Conservation (phyloP, 1,140 invertebrate genomes). For the Armadillidium nasatum region DNA sequence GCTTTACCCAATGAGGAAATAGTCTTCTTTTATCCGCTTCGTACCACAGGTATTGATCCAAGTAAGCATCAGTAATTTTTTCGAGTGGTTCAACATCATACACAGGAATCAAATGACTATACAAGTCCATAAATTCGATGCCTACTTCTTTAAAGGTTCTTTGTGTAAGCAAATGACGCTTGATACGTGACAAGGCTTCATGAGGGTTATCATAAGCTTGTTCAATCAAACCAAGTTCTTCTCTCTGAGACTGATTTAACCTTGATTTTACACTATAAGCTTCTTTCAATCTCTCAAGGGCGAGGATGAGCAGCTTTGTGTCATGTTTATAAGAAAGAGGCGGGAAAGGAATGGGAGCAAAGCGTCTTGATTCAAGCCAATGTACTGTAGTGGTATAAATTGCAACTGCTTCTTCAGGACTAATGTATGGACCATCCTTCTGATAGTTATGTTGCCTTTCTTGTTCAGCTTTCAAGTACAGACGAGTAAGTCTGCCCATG, state of each 20-base stretch:
- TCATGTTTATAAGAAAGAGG: slow-evolving; percentile 99
- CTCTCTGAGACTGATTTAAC: slow-evolving; percentile 96
- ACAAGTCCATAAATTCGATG: slow-evolving; percentile 99
- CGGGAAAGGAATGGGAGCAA: slow-evolving; percentile 98
- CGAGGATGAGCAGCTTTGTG: slow-evolving; percentile 94
- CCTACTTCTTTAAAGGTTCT: slow-evolving; percentile 97
- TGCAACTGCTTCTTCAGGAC: slow-evolving; percentile 97
- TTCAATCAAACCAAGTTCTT: slow-evolving; percentile 97
- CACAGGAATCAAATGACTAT: slow-evolving; percentile 96
- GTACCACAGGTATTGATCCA: slow-evolving; percentile 99
- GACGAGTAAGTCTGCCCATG: slow-evolving; percentile 86
- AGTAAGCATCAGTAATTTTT: slow-evolving; percentile 99
- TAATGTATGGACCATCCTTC: slow-evolving; percentile 99
- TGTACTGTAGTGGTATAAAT: slow-evolving; percentile 99
- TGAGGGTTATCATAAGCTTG: slow-evolving; percentile 99
- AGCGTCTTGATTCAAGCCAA: slow-evolving; percentile 95
- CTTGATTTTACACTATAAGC: slow-evolving; percentile 98
- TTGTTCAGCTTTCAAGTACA: slow-evolving; percentile 98
- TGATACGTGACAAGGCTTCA: slow-evolving; percentile 96
- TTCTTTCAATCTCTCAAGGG: slow-evolving; percentile 94
- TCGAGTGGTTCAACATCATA: slow-evolving; percentile 99
- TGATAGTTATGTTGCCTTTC: slow-evolving; percentile 98
- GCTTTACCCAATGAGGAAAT: slow-evolving; percentile 99
- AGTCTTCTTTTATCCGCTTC: slow-evolving; percentile 95
- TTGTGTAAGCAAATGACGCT: slow-evolving; percentile 96